Conservation (phyloP, 2,888 invertebrate genomes). For the Tillus elongatus region DNA sequence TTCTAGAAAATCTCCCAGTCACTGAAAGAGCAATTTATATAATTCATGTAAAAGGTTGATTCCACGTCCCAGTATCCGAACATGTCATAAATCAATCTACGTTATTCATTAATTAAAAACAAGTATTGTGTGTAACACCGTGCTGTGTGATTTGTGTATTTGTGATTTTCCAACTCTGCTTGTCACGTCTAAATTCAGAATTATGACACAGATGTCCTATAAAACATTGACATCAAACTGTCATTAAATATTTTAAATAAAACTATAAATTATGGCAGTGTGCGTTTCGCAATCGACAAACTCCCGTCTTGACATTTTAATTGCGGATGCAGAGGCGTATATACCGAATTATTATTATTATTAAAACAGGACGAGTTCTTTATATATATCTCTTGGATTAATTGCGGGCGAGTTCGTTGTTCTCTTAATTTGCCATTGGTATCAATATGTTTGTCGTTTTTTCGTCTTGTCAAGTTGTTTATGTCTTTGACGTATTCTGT, state of each 20-base stretch:
- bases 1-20: background rate
- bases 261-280: slow-evolving; percentile 13
- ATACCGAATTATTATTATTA: too few relatives aligned
- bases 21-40: slow-evolving; percentile 1
- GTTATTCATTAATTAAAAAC: slow-evolving; percentile 32
- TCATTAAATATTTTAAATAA: slow-evolving; percentile 29
- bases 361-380: slow-evolving; percentile 2
- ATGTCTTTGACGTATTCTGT: too few relatives aligned
- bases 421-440: slow-evolving; percentile 3
- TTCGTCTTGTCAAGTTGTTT: too few relatives aligned
- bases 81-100: slow-evolving; percentile 31
- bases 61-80: slow-evolving; percentile 4
- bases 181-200: slow-evolving; percentile 32
- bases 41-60: slow-evolving; percentile 3
- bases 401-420: background rate
- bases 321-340: background rate
- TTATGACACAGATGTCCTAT: slow-evolving; percentile 30
- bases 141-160: slow-evolving; percentile 11
- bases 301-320: slow-evolving; percentile 3
- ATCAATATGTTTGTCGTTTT: too few relatives aligned
- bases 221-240: slow-evolving; percentile 28
- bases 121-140: slow-evolving; percentile 21
- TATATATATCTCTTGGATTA: background rate
- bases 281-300: background rate
- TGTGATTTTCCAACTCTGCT: slow-evolving; percentile 21